These are phyloP conservation scores for Drosophila longiperda DNA, from an alignment of 2,888 invertebrate genomes.

Conservation along the genomic window DNA sequence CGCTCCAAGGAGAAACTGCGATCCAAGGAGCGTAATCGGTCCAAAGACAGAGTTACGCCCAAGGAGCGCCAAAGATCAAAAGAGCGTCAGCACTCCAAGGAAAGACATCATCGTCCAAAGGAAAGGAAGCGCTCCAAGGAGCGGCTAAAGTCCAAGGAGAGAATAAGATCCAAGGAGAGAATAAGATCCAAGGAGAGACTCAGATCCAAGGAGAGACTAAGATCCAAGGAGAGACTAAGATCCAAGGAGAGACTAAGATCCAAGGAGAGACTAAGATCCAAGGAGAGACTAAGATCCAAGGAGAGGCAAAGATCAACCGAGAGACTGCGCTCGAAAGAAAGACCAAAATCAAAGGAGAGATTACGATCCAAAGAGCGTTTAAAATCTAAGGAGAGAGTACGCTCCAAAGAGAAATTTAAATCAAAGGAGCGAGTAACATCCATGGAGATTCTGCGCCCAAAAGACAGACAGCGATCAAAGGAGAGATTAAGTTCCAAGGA, in stretches of 20 bases:
- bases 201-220: conserved; percentile 26
- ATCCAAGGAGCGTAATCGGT: conserved; percentile 40
- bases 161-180: conserved; percentile 30
- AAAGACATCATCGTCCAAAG: conserved; percentile 23
- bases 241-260: conserved; percentile 18
- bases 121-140: conserved; percentile 41
- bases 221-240: conserved; percentile 28
- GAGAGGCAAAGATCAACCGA: conserved; percentile 28
- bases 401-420: conserved; percentile 22
- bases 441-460: conserved; percentile 19
- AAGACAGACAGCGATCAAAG: conserved; percentile 19
- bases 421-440: conserved; percentile 21
- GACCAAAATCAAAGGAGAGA: conserved; percentile 34
- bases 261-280: conserved; percentile 16
- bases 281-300: conserved; percentile 24
- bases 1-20: conserved; percentile 46
- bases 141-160: conserved; percentile 33
- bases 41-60: conserved; percentile 31
- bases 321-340: conserved; percentile 17
- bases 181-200: conserved; percentile 26
- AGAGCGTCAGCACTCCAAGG: conserved; percentile 39
- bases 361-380: conserved; percentile 36
- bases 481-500: conserved; percentile 23
- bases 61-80: conserved; percentile 46
- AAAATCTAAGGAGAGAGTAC: conserved; percentile 13